Conservation (phyloP, 2,113 vertebrate genomes). For the Maccullochella peelii region DNA sequence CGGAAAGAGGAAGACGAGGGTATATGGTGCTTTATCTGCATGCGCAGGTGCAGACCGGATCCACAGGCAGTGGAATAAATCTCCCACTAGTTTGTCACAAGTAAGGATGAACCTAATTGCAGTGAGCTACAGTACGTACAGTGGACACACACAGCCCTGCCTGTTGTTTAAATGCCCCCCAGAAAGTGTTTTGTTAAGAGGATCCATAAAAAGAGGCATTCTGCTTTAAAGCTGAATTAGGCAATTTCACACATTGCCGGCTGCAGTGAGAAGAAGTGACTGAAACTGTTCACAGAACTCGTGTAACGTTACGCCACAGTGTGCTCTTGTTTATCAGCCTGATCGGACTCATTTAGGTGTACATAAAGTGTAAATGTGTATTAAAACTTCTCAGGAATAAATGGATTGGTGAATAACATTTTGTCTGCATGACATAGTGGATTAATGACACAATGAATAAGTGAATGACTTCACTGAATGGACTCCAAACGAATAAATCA, state of each 20-base stretch:
- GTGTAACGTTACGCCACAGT: not conserved
- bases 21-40: not conserved
- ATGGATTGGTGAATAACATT: not conserved
- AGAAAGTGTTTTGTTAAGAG: not conserved
- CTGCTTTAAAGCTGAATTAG: constrained; percentile 29
- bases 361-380: not conserved
- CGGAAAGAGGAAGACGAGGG: not conserved
- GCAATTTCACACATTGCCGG: constrained; percentile 7
- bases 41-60: constrained; percentile 5
- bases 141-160: not conserved
- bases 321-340: not conserved
- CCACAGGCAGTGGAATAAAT: not conserved
- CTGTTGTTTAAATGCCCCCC: not conserved
- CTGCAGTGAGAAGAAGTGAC: not conserved
- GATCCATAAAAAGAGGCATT: constrained; percentile 20
- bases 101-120: not conserved
- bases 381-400: too few species aligned
- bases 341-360: not conserved
- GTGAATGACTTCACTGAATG: not conserved
- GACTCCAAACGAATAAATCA: constrained; percentile 10
- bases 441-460: not conserved
- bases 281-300: not conserved
- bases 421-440: not conserved
- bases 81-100: not conserved
- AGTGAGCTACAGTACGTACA: not conserved